These are phyloP conservation scores for Agrotis puta DNA, from an alignment of 2,888 invertebrate genomes.

Conservation along the genomic window DNA sequence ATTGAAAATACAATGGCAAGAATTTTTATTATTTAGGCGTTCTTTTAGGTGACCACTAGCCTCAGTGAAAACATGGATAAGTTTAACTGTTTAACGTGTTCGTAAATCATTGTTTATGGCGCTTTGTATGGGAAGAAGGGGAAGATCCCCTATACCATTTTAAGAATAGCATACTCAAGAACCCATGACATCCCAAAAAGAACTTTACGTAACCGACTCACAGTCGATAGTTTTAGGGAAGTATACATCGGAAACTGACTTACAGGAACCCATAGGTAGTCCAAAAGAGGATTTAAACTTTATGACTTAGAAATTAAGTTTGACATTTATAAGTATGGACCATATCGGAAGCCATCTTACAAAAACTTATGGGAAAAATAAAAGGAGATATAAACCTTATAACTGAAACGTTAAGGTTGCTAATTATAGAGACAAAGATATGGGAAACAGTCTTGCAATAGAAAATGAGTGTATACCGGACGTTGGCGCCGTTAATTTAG, in stretches of 20 bases:
- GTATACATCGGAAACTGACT: too few species aligned
- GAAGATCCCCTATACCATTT: constrained; percentile 73
- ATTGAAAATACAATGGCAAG: background rate
- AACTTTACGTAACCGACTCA: too few species aligned
- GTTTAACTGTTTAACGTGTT: constrained; percentile 76
- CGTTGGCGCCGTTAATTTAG: constrained; percentile 64
- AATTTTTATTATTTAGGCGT: background rate
- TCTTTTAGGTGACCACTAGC: background rate
- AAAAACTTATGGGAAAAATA: background rate
- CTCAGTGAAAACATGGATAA: constrained; percentile 17
- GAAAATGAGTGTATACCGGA: constrained; percentile 64
- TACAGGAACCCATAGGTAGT: constrained; percentile 19
- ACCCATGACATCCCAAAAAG: constrained; percentile 13
- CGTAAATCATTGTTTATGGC: constrained; percentile 86
- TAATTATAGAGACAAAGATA: constrained; percentile 12
- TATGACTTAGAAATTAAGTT: background rate
- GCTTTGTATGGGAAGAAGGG: constrained; percentile 78
- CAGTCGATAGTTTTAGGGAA: too few species aligned
- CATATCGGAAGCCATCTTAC: background rate
- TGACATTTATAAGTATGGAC: background rate
- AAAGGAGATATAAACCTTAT: constrained; percentile 32
- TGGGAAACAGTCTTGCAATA: constrained; percentile 60
- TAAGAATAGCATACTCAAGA: constrained; percentile 73
- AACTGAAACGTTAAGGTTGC: background rate
- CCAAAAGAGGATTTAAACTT: background rate